Percentiles rank a stretch among this genome's conserved stretches.
These are phyloP conservation scores for Caenorhabditis panamensis DNA, from an alignment of 2,888 invertebrate species.

Conservation along the genomic window DNA sequence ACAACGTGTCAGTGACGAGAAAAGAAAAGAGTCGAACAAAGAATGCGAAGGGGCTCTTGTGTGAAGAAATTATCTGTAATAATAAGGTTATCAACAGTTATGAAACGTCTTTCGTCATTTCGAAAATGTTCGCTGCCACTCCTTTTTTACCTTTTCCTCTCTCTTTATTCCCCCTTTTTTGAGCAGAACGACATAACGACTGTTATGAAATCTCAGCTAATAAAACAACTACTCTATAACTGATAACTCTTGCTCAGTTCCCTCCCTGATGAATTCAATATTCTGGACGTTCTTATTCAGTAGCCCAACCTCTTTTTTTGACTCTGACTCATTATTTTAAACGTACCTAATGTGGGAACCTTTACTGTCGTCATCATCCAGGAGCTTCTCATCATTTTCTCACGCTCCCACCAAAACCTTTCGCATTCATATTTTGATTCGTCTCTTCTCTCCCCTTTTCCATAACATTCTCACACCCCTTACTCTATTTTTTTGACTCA, in stretches of 20 bases:
- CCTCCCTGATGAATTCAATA: too few species aligned
- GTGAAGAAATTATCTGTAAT: conserved; percentile 25
- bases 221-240: conserved; percentile 10
- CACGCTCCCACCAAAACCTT: neutral
- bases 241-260: neutral
- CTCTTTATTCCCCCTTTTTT: too few species aligned
- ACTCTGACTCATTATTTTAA: too few species aligned
- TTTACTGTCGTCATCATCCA: too few species aligned
- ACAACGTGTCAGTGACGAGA: conserved; percentile 6
- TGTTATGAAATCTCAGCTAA: conserved; percentile 31
- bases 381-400: neutral
- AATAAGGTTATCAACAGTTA: conserved; percentile 42
- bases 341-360: too few species aligned
- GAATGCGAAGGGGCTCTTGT: neutral
- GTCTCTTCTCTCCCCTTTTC: neutral
- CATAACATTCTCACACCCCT: neutral
- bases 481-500: conserved; percentile 18
- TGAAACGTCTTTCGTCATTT: conserved; percentile 23
- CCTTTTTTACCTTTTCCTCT: too few species aligned
- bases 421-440: neutral
- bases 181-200: too few species aligned
- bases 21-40: neutral
- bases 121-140: conserved; percentile 26
- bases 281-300: too few species aligned
- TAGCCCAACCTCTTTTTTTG: neutral